Conservation (phyloP, 2,797 vertebrate species). For the Amazona ochrocephala region DNA sequence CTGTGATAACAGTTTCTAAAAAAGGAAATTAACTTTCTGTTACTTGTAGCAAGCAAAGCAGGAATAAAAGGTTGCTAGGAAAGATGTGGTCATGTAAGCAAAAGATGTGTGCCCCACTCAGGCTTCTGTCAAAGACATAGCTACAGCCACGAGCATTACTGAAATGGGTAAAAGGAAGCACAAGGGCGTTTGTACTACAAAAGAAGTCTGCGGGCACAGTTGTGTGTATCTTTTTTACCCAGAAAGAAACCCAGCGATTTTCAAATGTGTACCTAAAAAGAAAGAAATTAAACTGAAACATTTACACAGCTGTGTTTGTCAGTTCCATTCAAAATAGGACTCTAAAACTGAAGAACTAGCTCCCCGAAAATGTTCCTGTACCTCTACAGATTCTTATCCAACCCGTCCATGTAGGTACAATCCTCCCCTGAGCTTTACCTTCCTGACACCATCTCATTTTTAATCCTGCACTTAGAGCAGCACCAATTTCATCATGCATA, state of each 20-base stretch:
- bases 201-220: neutral
- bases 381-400: neutral
- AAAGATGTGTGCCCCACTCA: neutral
- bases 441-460: neutral
- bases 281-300: neutral
- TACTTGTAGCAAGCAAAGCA: neutral
- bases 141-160: accelerated
- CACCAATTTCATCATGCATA: neutral
- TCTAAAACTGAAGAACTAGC: neutral
- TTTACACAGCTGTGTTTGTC: neutral
- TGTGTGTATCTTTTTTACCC: neutral
- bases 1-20: neutral
- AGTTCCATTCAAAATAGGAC: neutral
- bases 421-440: neutral
- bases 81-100: neutral
- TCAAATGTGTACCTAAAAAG: neutral
- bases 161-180: neutral
- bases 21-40: neutral
- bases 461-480: neutral
- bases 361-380: neutral
- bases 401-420: neutral
- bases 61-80: neutral
- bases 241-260: neutral
- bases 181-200: neutral
- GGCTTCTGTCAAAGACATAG: neutral